Evolutionary conservation across 2,888 invertebrate species (phyloP).

Genomic region (Drosophila barbarae): DNA sequence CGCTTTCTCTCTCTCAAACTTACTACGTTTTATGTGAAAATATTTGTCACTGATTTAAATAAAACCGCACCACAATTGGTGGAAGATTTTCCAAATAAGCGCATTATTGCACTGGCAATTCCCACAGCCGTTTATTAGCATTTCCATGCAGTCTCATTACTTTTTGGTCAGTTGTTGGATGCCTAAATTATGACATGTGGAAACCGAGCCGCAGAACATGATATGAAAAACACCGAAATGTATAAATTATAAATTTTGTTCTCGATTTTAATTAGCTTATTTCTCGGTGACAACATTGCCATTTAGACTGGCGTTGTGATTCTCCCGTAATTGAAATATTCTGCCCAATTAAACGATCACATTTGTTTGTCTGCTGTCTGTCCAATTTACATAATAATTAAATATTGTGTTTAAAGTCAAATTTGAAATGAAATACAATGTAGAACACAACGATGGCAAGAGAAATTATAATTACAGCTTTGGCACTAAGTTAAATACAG

Average conservation of each 20-base stretch:
- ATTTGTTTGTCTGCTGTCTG: neutral
- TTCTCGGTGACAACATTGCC: constrained; percentile 16
- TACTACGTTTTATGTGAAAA: neutral
- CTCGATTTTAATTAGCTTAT: constrained; percentile 47
- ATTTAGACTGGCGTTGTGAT: constrained; percentile 1
- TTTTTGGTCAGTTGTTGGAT: constrained; percentile 2
- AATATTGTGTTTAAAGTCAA: neutral
- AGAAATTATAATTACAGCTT: neutral
- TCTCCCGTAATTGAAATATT: constrained; percentile 15
- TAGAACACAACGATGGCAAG: neutral
- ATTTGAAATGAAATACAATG: neutral
- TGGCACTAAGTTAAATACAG: neutral
- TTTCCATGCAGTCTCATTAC: constrained; percentile 7
- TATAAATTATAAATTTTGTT: constrained; percentile 19
- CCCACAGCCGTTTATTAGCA: neutral
- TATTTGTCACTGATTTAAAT: neutral
- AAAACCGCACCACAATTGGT: constrained; percentile 1
- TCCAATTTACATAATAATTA: constrained; percentile 29
- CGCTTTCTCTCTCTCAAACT: too few species aligned
- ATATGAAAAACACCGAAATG: constrained; percentile 25
- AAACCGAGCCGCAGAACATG: constrained; percentile 37
- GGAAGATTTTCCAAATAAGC: neutral
- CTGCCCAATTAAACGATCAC: constrained; percentile 41
- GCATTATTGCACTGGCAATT: constrained; percentile 1
- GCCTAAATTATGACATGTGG: constrained; percentile 28